Evolutionary conservation across 2,113 vertebrate species (phyloP).

Genomic region (Muntiacus reevesi): DNA sequence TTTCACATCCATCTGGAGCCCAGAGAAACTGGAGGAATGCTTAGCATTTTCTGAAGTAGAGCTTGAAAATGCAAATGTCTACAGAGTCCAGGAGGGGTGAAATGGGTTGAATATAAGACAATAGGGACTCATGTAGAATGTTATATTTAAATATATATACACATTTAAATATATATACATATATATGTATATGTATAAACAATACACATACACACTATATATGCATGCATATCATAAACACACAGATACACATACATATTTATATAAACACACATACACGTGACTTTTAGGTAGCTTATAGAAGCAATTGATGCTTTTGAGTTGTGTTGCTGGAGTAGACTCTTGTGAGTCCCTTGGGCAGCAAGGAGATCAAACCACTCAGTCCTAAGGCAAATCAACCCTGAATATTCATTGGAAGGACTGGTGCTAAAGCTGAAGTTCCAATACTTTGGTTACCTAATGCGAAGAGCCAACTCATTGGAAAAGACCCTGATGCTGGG

Average conservation of each 20-base stretch:
- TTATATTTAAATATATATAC: not conserved
- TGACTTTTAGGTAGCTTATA: not conserved
- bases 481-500: not conserved
- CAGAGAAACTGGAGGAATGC: not conserved
- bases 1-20: not conserved
- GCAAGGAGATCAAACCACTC: not conserved
- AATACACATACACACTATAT: not conserved
- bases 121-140: not conserved
- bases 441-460: not conserved
- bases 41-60: not conserved
- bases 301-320: not conserved
- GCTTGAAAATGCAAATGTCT: not conserved
- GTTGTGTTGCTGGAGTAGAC: not conserved
- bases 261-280: not conserved
- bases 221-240: not conserved
- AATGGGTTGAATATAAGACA: not conserved
- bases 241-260: not conserved
- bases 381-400: not conserved
- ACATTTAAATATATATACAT: not conserved
- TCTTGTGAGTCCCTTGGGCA: not conserved
- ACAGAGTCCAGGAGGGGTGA: not conserved
- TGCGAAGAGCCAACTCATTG: not conserved
- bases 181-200: not conserved
- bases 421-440: not conserved
- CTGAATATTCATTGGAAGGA: not conserved